phyloP scores from a whole-genome alignment of 1,140 invertebrate species.

The Cyphomyrmex costatus region DNA sequence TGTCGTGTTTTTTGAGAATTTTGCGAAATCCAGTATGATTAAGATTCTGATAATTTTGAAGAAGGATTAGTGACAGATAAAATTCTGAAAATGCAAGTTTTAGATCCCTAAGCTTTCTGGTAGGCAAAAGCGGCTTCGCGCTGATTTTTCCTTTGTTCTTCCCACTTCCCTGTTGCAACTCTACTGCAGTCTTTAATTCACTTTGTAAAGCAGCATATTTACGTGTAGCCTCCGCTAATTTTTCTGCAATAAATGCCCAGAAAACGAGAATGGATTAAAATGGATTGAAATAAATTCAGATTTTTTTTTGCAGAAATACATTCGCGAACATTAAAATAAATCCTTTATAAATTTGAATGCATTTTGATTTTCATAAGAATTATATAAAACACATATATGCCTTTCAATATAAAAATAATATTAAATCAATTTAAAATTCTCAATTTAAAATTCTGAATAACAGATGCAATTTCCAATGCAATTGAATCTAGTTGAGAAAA shows the following conservation, averaged over 20 bases:
- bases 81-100: conserved; percentile 99
- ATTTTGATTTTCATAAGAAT: too few relatives aligned
- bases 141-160: conserved; percentile 87
- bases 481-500: too few relatives aligned
- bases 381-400: too few relatives aligned
- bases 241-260: conserved; percentile 90
- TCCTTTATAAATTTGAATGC: too few relatives aligned
- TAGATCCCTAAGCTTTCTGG: conserved; percentile 96
- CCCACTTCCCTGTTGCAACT: conserved; percentile 88
- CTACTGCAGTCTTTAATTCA: conserved; percentile 93
- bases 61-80: conserved; percentile 98
- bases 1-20: conserved; percentile 99
- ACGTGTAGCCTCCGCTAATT: conserved; percentile 98
- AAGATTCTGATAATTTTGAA: conserved; percentile 97
- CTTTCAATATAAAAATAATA: too few relatives aligned
- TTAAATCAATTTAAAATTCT: too few relatives aligned
- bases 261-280: too few relatives aligned
- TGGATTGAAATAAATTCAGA: too few relatives aligned
- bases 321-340: too few relatives aligned
- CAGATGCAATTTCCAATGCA: too few relatives aligned
- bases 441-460: too few relatives aligned
- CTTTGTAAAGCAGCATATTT: conserved; percentile 97
- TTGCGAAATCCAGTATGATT: conserved; percentile 99
- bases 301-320: too few relatives aligned
- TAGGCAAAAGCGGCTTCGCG: conserved; percentile 88